phyloP scores from a whole-genome alignment of 2,113 vertebrate genomes.

The Geococcyx californianus region DNA sequence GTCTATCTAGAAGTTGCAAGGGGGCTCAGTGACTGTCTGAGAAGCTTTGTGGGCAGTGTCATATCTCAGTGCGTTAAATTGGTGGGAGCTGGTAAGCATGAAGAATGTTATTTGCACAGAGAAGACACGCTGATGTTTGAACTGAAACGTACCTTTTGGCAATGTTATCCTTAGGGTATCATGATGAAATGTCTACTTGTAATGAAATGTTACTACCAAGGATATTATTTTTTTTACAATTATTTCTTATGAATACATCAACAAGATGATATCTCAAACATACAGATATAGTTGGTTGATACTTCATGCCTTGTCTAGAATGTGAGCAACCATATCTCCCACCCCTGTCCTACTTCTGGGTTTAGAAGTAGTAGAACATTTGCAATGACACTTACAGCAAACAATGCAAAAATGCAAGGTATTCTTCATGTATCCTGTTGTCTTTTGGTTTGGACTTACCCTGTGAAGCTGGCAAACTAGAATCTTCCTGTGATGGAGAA shows the following conservation, averaged over 20 bases:
- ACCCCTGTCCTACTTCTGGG: not conserved
- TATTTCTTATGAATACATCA: not conserved
- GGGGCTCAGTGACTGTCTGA: too few relatives aligned
- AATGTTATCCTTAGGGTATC: not conserved
- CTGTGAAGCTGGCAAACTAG: conserved; percentile 68
- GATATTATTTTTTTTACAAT: not conserved
- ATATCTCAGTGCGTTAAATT: not conserved
- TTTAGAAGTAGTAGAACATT: not conserved
- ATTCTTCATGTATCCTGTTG: conserved; percentile 61
- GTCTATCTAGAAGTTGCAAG: not conserved
- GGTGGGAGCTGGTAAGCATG: not conserved
- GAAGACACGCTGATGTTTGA: not conserved
- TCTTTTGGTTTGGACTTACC: conserved; percentile 70
- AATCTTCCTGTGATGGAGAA: conserved; percentile 51
- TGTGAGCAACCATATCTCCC: not conserved
- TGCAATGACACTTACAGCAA: not conserved
- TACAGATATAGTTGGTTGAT: not conserved
- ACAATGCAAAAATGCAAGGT: not conserved
- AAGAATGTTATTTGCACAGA: not conserved
- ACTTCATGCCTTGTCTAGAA: not conserved
- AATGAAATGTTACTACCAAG: not conserved
- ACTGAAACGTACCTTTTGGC: not conserved
- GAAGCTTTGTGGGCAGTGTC: too few relatives aligned
- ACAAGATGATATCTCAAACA: not conserved
- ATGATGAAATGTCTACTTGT: not conserved